phyloP scores from a whole-genome alignment of 2,113 vertebrate genomes.

The Burhinus bistriatus region DNA sequence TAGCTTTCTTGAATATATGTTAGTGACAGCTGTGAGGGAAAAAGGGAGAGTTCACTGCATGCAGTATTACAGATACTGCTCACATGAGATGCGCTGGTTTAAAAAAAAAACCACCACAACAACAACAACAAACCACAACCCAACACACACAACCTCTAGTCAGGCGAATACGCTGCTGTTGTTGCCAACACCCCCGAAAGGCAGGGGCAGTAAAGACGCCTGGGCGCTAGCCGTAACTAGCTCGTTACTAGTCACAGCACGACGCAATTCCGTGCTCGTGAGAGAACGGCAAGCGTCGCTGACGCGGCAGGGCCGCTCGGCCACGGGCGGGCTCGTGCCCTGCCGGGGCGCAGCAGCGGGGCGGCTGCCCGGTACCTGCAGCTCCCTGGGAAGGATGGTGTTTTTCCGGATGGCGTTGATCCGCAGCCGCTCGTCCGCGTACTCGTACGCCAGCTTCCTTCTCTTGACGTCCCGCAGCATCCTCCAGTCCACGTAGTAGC shows the following conservation, averaged over 20 bases:
- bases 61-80: background rate
- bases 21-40: background rate
- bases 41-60: fast-evolving
- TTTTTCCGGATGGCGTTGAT: slow-evolving; percentile 95
- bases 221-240: background rate
- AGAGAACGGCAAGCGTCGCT: fast-evolving
- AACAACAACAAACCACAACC: background rate
- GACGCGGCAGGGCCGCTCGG: fast-evolving
- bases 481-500: slow-evolving; percentile 91
- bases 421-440: slow-evolving; percentile 87
- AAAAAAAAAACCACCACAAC: background rate
- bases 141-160: too few relatives aligned
- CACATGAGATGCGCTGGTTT: background rate
- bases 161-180: fast-evolving
- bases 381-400: slow-evolving; percentile 86
- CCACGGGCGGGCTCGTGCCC: fast-evolving
- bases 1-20: background rate
- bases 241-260: fast-evolving
- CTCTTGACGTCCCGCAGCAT: slow-evolving; percentile 95
- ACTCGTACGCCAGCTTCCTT: slow-evolving; percentile 86
- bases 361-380: slow-evolving; percentile 79
- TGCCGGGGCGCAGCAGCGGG: too few relatives aligned
- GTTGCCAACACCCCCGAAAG: background rate
- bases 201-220: fast-evolving
- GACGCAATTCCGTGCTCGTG: fast-evolving